Conservation (phyloP, 2,888 invertebrate species). For the Drosophila colorata region DNA sequence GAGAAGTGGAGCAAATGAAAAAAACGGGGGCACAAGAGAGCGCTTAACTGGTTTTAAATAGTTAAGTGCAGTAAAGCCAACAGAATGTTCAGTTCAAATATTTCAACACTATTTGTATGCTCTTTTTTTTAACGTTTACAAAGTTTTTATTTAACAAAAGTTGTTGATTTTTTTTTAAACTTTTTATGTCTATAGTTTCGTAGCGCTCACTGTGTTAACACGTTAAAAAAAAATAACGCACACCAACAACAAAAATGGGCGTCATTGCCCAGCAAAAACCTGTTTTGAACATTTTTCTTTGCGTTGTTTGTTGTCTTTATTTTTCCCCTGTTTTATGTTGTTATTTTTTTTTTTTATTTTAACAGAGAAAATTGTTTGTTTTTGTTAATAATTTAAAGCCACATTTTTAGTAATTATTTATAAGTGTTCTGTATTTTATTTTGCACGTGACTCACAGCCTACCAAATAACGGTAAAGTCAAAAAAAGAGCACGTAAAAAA, state of each 20-base stretch:
- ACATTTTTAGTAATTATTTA: background rate
- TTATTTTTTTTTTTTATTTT: background rate
- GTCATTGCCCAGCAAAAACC: constrained; percentile 52
- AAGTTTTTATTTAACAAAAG: background rate
- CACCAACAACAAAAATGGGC: constrained; percentile 36
- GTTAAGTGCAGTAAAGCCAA: too few species aligned
- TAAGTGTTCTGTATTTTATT: background rate
- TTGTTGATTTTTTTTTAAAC: background rate
- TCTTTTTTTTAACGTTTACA: background rate
- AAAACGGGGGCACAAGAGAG: too few species aligned
- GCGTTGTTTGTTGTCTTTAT: constrained; percentile 11
- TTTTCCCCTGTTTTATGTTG: constrained; percentile 2
- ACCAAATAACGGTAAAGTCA: constrained; percentile 11
- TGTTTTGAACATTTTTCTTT: constrained; percentile 44
- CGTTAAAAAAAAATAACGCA: background rate
- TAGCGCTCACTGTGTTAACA: constrained; percentile 31
- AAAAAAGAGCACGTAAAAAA: background rate
- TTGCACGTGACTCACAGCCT: constrained; percentile 60
- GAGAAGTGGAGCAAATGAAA: too few species aligned
- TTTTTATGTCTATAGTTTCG: constrained; percentile 26
- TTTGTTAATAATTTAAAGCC: constrained; percentile 8
- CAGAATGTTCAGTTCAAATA: background rate
- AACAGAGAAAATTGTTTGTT: constrained; percentile 4
- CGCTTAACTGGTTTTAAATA: background rate
- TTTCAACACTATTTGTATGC: background rate